Evolutionary conservation across 2,113 vertebrate species (phyloP), one percentile per base, ranked within the genome.

Genomic region (Macheiramphus alcinus): DNA sequence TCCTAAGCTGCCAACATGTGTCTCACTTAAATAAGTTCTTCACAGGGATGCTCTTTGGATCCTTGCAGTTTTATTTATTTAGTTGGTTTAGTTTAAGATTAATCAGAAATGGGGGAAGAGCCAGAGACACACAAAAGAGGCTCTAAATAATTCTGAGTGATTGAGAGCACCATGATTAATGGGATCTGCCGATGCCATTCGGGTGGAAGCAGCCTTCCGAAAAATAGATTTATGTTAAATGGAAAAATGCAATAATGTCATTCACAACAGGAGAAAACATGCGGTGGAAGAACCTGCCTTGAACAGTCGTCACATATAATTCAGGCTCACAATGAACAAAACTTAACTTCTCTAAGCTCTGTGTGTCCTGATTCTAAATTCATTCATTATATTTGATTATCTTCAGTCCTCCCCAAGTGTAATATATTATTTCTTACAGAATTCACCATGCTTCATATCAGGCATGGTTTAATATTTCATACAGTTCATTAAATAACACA

Each of bases 211-310:
- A 94, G 95, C 95, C 89, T 95, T 97, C 94, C 16, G 1, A 94
- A 95, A 95, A 97, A 97, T 90, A 75, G 95, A 97, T 97, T 97
- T 97, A 96, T 95, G 96, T 96, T 90, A 97, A 97, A 97, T 78
- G 78, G 93, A 53, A 90, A 94, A 97, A 95, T 82, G 93, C 93
- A 96, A 88, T 95, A 96, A 96, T 97, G 93, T 76, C 96, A 94
- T 93, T 97, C 93, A 97, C 89, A 90, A 95, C 91, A 95, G 84
- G 86, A 94, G 87, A 70, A 95, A 94, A 95, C 95, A 86, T 29
- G 4, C 0, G 0, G 50, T 15, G 7, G 80, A 86, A 91, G 88
- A 70, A 90, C 66, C 94, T 93, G 86, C 81, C 74, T 65, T 55
- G 79, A 50, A 88, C 0, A 1, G 79, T 59, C 29, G 0, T 66